phyloP scores from a whole-genome alignment of 2,797 vertebrate species.

The Coccyzus lansbergi region DNA sequence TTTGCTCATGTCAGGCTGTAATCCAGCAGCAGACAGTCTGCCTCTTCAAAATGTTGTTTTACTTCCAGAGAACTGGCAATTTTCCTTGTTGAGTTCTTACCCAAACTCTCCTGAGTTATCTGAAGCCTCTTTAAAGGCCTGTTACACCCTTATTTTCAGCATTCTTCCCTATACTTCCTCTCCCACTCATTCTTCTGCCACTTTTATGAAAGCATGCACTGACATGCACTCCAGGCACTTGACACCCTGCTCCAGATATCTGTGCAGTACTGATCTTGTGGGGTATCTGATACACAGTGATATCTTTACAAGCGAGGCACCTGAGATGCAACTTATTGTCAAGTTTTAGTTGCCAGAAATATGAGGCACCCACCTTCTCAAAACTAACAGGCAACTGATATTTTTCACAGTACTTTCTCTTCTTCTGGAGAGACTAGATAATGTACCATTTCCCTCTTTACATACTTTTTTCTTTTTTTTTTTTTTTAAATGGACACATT shows the following conservation, averaged over 20 bases:
- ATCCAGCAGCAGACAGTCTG: slow-evolving; percentile 62
- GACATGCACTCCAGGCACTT: neutral
- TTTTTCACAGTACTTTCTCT: neutral
- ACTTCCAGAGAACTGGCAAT: slow-evolving; percentile 60
- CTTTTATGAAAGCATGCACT: neutral
- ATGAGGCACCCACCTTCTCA: neutral
- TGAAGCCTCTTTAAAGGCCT: neutral
- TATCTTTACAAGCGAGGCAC: neutral
- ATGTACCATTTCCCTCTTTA: neutral
- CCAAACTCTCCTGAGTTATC: slow-evolving; percentile 53
- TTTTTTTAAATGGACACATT: neutral
- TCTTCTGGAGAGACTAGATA: neutral
- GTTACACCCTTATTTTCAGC: neutral
- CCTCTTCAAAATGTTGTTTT: slow-evolving; percentile 69
- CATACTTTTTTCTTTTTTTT: neutral
- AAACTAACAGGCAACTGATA: neutral
- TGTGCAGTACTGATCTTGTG: neutral
- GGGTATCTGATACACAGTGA: neutral
- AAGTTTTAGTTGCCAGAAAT: neutral
- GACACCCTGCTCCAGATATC: neutral
- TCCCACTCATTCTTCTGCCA: neutral
- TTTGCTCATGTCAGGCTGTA: slow-evolving; percentile 56
- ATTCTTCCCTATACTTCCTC: neutral
- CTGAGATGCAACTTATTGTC: neutral
- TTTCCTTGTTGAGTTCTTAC: slow-evolving; percentile 60